Percentiles rank a stretch among this genome's conserved stretches.
phyloP scores from a whole-genome alignment of 2,888 invertebrate genomes.

The Physocephala rufipes region DNA sequence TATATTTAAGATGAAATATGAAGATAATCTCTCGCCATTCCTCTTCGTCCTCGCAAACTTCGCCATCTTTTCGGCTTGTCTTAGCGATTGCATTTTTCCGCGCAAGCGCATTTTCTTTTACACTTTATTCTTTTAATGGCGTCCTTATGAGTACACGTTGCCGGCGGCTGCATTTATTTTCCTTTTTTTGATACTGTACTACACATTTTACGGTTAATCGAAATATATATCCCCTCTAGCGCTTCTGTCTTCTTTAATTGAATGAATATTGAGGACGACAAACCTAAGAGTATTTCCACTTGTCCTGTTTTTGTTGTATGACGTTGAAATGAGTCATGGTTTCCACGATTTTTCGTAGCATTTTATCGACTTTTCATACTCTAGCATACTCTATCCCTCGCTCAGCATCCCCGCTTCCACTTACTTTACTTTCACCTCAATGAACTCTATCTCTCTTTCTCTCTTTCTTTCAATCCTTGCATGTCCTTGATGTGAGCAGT shows the following conservation, averaged over 20 bases:
- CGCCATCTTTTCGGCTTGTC: neutral
- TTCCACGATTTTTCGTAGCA: neutral
- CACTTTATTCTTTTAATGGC: neutral
- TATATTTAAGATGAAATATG: neutral
- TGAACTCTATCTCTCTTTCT: too few relatives aligned
- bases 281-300: too few relatives aligned
- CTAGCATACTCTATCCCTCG: neutral
- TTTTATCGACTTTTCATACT: too few relatives aligned
- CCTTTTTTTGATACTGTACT: too few relatives aligned
- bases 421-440: constrained; percentile 42
- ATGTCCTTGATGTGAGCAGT: constrained; percentile 26
- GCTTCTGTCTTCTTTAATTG: too few relatives aligned
- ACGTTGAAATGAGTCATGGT: constrained; percentile 14
- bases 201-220: too few relatives aligned
- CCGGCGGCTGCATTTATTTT: neutral
- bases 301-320: neutral
- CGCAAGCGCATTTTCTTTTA: constrained; percentile 19
- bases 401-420: neutral
- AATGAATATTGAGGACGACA: too few relatives aligned
- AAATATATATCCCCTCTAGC: too few relatives aligned
- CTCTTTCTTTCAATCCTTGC: constrained; percentile 2
- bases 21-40: too few relatives aligned
- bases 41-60: neutral
- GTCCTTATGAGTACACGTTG: neutral
- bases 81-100: neutral